Percentiles rank a stretch among this genome's conserved stretches.
Evolutionary conservation across 2,797 vertebrate genomes (phyloP).

Genomic region (Emydoidea blandingii): DNA sequence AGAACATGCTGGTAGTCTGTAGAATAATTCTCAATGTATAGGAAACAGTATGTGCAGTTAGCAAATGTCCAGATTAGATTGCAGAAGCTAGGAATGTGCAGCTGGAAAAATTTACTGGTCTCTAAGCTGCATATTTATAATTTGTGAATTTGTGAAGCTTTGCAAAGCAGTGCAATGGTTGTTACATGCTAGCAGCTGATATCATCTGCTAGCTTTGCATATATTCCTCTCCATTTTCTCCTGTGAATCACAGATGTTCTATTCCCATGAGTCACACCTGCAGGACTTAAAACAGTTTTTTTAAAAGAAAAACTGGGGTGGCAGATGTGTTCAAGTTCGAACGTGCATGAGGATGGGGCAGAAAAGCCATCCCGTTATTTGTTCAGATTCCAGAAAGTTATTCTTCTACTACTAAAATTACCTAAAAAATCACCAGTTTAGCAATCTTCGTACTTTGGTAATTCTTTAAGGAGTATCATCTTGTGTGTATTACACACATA

Average conservation of each 20-base stretch:
- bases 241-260: slow-evolving; percentile 76
- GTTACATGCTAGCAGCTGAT: slow-evolving; percentile 70
- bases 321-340: slow-evolving; percentile 75
- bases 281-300: slow-evolving; percentile 70
- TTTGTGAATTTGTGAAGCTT: slow-evolving; percentile 74
- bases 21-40: slow-evolving; percentile 10
- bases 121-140: slow-evolving; percentile 62
- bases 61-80: slow-evolving; percentile 17
- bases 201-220: slow-evolving; percentile 65
- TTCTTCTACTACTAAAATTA: not conserved
- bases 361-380: slow-evolving; percentile 31
- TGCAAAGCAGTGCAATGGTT: slow-evolving; percentile 52
- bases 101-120: slow-evolving; percentile 66
- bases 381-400: slow-evolving; percentile 42
- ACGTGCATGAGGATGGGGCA: slow-evolving; percentile 37
- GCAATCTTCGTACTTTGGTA: not conserved
- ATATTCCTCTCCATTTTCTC: slow-evolving; percentile 66
- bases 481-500: not conserved
- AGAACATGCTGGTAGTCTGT: not conserved
- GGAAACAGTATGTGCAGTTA: slow-evolving; percentile 21
- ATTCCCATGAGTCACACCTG: slow-evolving; percentile 75
- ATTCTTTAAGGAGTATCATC: not conserved
- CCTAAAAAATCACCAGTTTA: not conserved
- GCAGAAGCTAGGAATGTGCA: slow-evolving; percentile 47
- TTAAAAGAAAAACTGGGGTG: slow-evolving; percentile 17